Evolutionary conservation across 2,888 invertebrate genomes (phyloP).

Genomic region (Pollenia angustigena): DNA sequence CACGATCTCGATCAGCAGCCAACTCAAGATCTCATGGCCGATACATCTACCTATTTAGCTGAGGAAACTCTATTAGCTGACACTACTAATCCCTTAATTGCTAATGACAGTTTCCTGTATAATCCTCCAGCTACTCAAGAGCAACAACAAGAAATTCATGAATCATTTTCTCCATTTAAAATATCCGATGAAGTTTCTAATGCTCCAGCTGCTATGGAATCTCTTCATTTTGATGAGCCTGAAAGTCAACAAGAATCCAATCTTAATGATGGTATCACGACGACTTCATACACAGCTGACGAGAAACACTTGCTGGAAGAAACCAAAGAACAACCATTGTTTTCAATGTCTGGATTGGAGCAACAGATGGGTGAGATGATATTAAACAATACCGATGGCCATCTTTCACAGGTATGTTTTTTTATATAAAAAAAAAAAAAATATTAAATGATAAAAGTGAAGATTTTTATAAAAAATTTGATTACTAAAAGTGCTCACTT

Average conservation of each 20-base stretch:
- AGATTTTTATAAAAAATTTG: too few relatives aligned
- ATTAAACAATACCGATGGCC: constrained; percentile 72
- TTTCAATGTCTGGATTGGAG: constrained; percentile 50
- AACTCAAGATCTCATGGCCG: not conserved
- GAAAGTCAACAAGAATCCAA: constrained; percentile 6
- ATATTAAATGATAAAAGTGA: too few relatives aligned
- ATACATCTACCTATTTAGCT: not conserved
- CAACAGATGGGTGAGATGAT: constrained; percentile 61
- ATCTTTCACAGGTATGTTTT: constrained; percentile 74
- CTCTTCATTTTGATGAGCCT: constrained; percentile 5
- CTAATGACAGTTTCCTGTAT: constrained; percentile 42
- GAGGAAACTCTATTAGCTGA: constrained; percentile 46
- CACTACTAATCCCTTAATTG: constrained; percentile 21
- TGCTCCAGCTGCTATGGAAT: constrained; percentile 74
- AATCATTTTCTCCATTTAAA: constrained; percentile 42
- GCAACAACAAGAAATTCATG: constrained; percentile 49
- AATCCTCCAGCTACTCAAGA: constrained; percentile 8
- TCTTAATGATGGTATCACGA: constrained; percentile 1
- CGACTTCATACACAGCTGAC: constrained; percentile 75
- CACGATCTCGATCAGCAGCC: not conserved
- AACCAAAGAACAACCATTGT: constrained; percentile 77
- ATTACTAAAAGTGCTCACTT: too few relatives aligned
- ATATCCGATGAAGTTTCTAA: constrained; percentile 66
- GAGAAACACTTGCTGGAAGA: constrained; percentile 81
- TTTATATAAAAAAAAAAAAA: not conserved